Percentiles rank a stretch among this genome's conserved stretches.
phyloP scores from a whole-genome alignment of 2,888 invertebrate species.

The Euplagia quadripunctaria region DNA sequence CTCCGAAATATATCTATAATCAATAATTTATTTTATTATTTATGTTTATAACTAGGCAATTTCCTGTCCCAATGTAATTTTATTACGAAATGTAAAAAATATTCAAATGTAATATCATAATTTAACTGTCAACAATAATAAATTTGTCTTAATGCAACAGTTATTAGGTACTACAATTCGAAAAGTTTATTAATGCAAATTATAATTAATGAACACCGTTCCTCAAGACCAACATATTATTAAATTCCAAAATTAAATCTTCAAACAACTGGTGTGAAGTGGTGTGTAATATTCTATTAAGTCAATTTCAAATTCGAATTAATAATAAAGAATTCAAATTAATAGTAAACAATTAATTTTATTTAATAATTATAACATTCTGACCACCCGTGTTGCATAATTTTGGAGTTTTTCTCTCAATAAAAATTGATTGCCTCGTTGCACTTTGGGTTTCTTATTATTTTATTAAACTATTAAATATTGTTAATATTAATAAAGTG shows the following conservation, averaged over 20 bases:
- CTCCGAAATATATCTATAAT: conserved; percentile 25
- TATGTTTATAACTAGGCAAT: conserved; percentile 34
- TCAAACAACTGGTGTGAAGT: conserved; percentile 41
- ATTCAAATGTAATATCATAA: conserved; percentile 46
- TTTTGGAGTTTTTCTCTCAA: conserved; percentile 51
- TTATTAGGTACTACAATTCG: conserved; percentile 26
- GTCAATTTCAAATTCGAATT: conserved; percentile 32
- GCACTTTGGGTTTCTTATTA: conserved; percentile 68
- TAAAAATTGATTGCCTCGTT: conserved; percentile 77
- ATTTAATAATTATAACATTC: too few relatives aligned
- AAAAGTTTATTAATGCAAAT: conserved; percentile 39
- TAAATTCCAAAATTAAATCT: conserved; percentile 40
- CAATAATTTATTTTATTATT: conserved; percentile 32
- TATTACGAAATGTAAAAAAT: conserved; percentile 38
- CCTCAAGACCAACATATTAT: conserved; percentile 26
- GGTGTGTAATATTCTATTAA: conserved; percentile 36
- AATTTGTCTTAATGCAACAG: conserved; percentile 44
- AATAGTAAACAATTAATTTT: too few relatives aligned
- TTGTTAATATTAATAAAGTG: conserved; percentile 72
- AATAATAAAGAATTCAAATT: background rate
- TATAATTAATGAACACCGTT: conserved; percentile 44
- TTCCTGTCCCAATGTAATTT: conserved; percentile 40
- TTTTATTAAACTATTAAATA: conserved; percentile 74
- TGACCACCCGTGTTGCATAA: too few relatives aligned
- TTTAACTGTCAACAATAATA: conserved; percentile 26